These are phyloP conservation scores for Myopa tessellatipennis DNA, from an alignment of 2,888 invertebrate genomes.

Conservation along the genomic window DNA sequence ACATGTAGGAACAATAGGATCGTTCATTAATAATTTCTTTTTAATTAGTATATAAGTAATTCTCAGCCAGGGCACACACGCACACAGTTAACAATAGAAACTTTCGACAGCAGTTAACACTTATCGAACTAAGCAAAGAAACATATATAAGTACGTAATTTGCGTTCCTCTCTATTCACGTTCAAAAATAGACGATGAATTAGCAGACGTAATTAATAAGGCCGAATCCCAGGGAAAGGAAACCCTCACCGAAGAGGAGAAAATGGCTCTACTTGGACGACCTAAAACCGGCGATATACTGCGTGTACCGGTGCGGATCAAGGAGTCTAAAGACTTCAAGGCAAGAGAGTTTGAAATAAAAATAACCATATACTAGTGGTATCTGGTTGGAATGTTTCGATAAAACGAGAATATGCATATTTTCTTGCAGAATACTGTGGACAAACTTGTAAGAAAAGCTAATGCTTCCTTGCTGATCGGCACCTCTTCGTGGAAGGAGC, in stretches of 20 bases:
- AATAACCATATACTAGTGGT: no score
- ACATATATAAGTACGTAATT: no score
- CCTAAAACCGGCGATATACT: conserved; percentile 91
- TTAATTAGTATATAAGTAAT: no score
- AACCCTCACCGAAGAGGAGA: conserved; percentile 81
- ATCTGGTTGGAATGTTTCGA: not conserved
- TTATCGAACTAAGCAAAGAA: not conserved
- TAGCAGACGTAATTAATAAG: conserved; percentile 74
- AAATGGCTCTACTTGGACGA: conserved; percentile 89
- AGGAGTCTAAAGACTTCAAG: conserved; percentile 99
- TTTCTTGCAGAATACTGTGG: conserved; percentile 87
- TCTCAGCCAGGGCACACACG: no score
- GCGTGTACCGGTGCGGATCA: conserved; percentile 88
- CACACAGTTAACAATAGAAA: no score
- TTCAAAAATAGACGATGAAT: conserved; percentile 68
- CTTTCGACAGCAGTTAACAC: not conserved
- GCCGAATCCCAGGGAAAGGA: conserved; percentile 76
- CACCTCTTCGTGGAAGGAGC: conserved; percentile 99
- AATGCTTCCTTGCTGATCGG: conserved; percentile 94
- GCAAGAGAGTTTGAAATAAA: conserved; percentile 68
- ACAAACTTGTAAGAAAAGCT: conserved; percentile 96
- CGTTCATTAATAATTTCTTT: no score
- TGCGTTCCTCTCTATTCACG: not conserved
- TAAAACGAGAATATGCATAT: no score
- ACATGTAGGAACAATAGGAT: no score